Evolutionary conservation across 1,140 invertebrate species (phyloP), one percentile per base, ranked within the genome.

Genomic region (Oncopodura yosiiana): DNA sequence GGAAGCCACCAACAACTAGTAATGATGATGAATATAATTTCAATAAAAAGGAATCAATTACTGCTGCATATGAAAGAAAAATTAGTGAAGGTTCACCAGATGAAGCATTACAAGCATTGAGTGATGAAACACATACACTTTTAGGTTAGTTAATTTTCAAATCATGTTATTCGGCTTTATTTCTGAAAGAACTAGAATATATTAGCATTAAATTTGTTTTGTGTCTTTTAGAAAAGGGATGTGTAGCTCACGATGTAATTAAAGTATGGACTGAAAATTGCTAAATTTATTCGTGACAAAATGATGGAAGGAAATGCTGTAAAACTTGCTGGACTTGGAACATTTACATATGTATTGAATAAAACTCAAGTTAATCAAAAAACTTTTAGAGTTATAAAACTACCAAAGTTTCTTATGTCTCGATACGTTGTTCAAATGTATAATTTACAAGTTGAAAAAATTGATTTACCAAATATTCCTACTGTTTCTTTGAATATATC

Each of bases 401-500:
- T 21, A 16, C 48, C 48, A 6, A n/a, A 37, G 11, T 27, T 50
- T 5, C 18, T 50, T 3, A 3, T 50, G 5, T 50, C 48, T 9
- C 5, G 3, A 3, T 3, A n/a, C 3, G 27, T 50, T 9, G 21
- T 38, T 21, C 3, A 36, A 9, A 14, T 37, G 12, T 50, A 50
- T 21, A 50, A 50, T 9, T 16, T 50, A n/a, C 18, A 19, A 11
- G 5, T 14, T 9, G 5, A 14, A 30, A 46, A 30, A 11, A 9
- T 32, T 30, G 23, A 37, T 21, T 3, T 11, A 8, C 18, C 11
- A 21, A 21, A 56, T 45, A 42, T 59, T 43, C 49, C 61, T 9
- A 49, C 38, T 32, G 37, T 52, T 32, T 4, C 34, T 3, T 37
- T 62, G 23, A 53, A 53, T 24, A 4, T 63, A 0, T 49, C 53